Percentiles rank a stretch among this genome's conserved stretches.
Evolutionary conservation across 1,140 invertebrate genomes (phyloP).

Genomic region (Antheraea pernyi): DNA sequence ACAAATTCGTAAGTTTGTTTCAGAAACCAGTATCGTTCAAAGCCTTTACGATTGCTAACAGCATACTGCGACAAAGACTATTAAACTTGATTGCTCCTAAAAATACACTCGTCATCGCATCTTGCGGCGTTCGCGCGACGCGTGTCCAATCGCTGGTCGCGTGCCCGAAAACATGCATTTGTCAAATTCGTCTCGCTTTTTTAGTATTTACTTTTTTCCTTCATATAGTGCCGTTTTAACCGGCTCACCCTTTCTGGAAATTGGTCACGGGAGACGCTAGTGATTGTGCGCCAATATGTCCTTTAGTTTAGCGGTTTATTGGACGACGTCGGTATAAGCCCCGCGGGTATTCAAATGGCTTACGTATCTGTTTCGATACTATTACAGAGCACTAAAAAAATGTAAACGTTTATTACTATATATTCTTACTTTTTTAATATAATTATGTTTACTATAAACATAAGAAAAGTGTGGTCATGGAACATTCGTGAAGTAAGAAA

Average conservation of each 20-base stretch:
- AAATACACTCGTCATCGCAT: conserved; percentile 31
- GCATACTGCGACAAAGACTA: conserved; percentile 14
- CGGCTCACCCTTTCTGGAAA: conserved; percentile 52
- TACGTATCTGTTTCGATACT: background rate
- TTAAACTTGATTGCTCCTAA: conserved; percentile 36
- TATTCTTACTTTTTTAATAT: background rate
- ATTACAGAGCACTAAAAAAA: no score
- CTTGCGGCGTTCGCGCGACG: conserved; percentile 35
- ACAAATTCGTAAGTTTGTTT: background rate
- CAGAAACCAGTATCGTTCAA: background rate
- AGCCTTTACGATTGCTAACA: background rate
- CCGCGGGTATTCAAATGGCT: conserved; percentile 28
- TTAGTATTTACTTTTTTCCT: conserved; percentile 62
- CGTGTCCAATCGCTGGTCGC: conserved; percentile 58
- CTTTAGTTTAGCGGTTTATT: conserved; percentile 59
- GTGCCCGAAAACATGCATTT: conserved; percentile 75
- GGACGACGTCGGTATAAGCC: conserved; percentile 36
- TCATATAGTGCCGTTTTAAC: conserved; percentile 39
- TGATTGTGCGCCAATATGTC: conserved; percentile 68
- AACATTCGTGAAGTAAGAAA: no score
- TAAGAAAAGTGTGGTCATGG: no score
- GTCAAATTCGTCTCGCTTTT: conserved; percentile 72
- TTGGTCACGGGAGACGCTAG: conserved; percentile 67
- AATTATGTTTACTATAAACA: no score
- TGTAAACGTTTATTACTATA: background rate